Percentiles rank a stretch among this genome's conserved stretches.
Evolutionary conservation across 92 coral and sea anemone genomes (phyloP).

Genomic region (Meandrina meandrites): DNA sequence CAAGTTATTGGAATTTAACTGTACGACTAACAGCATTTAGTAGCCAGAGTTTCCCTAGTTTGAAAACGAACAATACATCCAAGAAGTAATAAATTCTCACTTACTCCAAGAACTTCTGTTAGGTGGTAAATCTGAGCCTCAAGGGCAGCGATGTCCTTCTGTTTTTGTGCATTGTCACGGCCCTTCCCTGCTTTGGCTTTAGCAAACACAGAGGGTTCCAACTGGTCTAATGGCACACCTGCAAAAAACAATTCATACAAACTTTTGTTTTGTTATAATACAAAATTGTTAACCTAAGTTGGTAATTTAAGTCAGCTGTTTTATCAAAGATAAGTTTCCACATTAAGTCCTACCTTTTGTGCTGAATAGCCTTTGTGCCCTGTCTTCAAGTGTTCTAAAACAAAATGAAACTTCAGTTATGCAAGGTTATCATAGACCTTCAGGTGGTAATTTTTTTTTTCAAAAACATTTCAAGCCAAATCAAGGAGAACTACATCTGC

Average conservation of each 20-base stretch:
- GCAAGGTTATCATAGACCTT: no score
- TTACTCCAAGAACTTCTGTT: slow-evolving; percentile 91
- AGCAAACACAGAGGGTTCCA: slow-evolving; percentile 86
- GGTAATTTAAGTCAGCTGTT: background rate
- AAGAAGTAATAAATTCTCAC: slow-evolving; percentile 20
- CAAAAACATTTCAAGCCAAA: no score
- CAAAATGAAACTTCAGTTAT: background rate
- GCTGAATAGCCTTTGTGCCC: slow-evolving; percentile 94
- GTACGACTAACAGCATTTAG: no score
- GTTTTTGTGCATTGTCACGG: slow-evolving; percentile 86
- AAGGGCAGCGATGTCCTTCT: slow-evolving; percentile 76
- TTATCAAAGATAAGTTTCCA: background rate
- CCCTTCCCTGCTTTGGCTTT: slow-evolving; percentile 39
- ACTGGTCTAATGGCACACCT: slow-evolving; percentile 90
- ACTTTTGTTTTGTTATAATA: background rate
- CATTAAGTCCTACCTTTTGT: slow-evolving; percentile 79
- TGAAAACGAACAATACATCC: background rate
- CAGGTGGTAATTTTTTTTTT: no score
- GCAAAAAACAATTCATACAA: background rate
- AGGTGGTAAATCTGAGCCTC: slow-evolving; percentile 93
- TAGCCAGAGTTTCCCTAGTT: no score
- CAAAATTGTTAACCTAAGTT: background rate
- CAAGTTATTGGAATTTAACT: no score
- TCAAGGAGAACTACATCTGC: no score
- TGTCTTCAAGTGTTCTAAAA: slow-evolving; percentile 86